Conservation (phyloP, 2,113 vertebrate genomes). For the Thinocorus orbignyianus region DNA sequence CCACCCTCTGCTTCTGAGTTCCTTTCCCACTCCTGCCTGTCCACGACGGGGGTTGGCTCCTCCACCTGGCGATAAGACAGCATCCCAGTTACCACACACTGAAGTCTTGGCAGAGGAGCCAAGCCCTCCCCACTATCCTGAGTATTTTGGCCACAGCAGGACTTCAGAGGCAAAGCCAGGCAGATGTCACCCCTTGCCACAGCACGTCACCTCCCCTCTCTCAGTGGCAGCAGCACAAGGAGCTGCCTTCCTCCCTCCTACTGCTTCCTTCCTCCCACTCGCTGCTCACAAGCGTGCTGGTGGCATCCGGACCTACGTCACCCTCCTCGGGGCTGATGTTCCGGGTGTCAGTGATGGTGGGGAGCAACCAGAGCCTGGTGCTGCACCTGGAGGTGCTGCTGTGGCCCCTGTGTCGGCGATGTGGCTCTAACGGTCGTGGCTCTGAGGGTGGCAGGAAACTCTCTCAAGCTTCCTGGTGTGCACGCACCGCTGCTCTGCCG, state of each 20-base stretch:
- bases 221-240: background rate
- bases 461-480: accelerated
- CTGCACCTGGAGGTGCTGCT: background rate
- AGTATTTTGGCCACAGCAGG: background rate
- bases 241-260: background rate
- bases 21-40: background rate
- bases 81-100: background rate
- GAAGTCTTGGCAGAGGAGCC: background rate
- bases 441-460: background rate
- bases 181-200: background rate
- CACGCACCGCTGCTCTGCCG: background rate
- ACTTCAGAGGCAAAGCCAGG: background rate
- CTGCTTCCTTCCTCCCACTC: background rate
- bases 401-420: background rate
- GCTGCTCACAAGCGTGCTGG: background rate
- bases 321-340: background rate
- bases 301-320: accelerated
- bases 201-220: background rate
- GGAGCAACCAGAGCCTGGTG: background rate
- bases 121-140: background rate
- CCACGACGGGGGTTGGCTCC: background rate
- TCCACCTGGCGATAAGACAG: background rate
- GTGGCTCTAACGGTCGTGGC: accelerated
- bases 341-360: accelerated
- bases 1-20: background rate